Base-by-base conservation (phyloP, 2,797 vertebrate genomes). In the Sebastes melanostomus region DNA sequence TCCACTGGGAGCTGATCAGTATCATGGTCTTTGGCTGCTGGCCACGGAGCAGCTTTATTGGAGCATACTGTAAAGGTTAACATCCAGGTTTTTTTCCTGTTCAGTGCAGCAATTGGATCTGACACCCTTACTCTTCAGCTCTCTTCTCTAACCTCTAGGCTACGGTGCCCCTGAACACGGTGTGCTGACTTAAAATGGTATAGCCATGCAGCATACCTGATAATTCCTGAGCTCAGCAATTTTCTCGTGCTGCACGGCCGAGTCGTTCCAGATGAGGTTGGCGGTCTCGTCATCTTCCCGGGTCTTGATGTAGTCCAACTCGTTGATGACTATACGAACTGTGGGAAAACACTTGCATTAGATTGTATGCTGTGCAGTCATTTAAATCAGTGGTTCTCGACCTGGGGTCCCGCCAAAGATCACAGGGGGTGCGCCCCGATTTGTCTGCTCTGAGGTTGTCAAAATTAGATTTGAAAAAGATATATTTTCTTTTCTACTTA, bases 261-360 rank as follows among this genome's bases (percentile, higher is more conserved):
- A 97, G 88, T 99, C 98, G 56, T 96, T 98, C 98, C 98, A 99
- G 90, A 99, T 98, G 72, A 99, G 97, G 93, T 99, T 99, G 88
- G 98, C 97, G 0, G 97, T 98, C 90, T 99, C 98, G 85, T 99
- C 98, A 30, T 99, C 97, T 83, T 99, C 98, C 10, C 96, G 94
- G 8, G 97, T 94, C 93, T 98, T 99, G 87, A 97, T 93, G 92
- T 97, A 99, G 79, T 94, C 96, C 96, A 98, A 94, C 91, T 99
- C 98, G 52, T 93, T 95, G 90, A 98, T 98, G 46, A 95, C 97
- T 56, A 97, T 89, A 63, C 98, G 98, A 90, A 99, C 98, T 99
- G 79, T 6, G 72, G 1, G 61, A 88, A 91, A 85, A 76, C 16
- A 75, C 6, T 75, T 32, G 60, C 18, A 62, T 88, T 75, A 80